Conservation (phyloP, 2,888 invertebrate genomes). For the Hemicrepidius hirtus region DNA sequence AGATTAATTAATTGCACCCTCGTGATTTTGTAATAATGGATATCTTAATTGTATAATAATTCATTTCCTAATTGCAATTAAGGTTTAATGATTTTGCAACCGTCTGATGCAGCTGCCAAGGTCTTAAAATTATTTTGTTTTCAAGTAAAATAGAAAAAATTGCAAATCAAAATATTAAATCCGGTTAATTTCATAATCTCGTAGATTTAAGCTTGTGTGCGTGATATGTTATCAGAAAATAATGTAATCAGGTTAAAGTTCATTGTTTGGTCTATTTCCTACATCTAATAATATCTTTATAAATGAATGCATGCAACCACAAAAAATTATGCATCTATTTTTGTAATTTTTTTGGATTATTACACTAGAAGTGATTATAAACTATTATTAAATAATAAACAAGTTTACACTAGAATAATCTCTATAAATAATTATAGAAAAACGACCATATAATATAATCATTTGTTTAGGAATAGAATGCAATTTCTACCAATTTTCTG, state of each 20-base stretch:
- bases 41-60: conserved; percentile 9
- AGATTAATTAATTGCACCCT: not conserved
- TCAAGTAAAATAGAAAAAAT: not conserved
- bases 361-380: too few species aligned
- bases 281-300: conserved; percentile 10
- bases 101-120: too few species aligned
- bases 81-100: not conserved
- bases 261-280: conserved; percentile 27
- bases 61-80: conserved; percentile 4
- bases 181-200: conserved; percentile 8
- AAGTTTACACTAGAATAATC: too few species aligned
- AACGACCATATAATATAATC: too few species aligned
- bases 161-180: not conserved
- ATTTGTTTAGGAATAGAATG: too few species aligned
- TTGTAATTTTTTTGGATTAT: not conserved
- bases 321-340: conserved; percentile 1
- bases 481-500: too few species aligned
- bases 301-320: not conserved
- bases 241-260: conserved; percentile 7
- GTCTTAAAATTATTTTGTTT: too few species aligned
- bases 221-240: not conserved
- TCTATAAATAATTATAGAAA: too few species aligned
- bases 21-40: conserved; percentile 2
- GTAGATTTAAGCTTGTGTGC: not conserved
- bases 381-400: too few species aligned